Evolutionary conservation across 2,113 vertebrate species (phyloP).

Genomic region (Pycnonotus jocosus): DNA sequence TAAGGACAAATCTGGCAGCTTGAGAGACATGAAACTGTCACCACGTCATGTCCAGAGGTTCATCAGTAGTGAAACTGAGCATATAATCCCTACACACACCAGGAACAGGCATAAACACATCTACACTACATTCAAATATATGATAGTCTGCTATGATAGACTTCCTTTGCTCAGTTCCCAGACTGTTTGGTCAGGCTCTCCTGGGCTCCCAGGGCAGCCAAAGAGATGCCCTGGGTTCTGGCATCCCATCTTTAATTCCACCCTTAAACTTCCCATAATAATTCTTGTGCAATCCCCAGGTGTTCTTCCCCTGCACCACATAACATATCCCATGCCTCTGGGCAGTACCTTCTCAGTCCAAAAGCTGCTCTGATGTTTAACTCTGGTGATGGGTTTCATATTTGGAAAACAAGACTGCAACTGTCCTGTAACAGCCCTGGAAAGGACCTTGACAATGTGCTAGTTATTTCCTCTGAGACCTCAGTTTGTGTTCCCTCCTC

Average conservation of each 20-base stretch:
- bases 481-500: not conserved
- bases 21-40: not conserved
- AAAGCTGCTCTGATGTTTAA: not conserved
- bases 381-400: not conserved
- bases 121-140: not conserved
- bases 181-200: too few species aligned
- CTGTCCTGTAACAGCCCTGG: not conserved
- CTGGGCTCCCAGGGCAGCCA: too few species aligned
- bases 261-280: not conserved
- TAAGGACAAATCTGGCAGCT: not conserved
- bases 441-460: not conserved
- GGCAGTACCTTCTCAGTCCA: accelerated
- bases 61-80: not conserved
- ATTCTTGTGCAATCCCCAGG: not conserved
- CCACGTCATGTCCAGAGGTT: not conserved
- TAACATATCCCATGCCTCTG: not conserved
- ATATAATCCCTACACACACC: not conserved
- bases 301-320: not conserved
- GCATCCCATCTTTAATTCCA: too few species aligned
- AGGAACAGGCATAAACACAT: not conserved
- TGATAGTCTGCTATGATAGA: not conserved
- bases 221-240: too few species aligned
- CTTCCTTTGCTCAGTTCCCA: too few species aligned
- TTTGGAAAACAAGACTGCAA: accelerated
- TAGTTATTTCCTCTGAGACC: not conserved